Percentiles rank a stretch among this genome's conserved stretches.
Evolutionary conservation across 2,113 vertebrate genomes (phyloP).

Genomic region (Cygnus buccinator): DNA sequence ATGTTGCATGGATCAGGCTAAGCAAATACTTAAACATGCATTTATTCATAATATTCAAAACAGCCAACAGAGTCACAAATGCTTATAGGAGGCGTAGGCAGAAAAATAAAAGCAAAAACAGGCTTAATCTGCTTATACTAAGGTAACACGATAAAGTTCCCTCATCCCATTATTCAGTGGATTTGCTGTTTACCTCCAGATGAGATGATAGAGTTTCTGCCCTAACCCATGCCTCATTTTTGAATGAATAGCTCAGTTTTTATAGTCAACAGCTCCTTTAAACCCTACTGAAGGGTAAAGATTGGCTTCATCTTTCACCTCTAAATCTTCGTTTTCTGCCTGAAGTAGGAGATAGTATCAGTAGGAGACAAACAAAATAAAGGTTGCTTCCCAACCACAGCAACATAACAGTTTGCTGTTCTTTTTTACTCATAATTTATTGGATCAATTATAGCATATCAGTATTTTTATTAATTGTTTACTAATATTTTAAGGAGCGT

Average conservation of each 20-base stretch:
- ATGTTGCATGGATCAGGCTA: background rate
- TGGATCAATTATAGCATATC: background rate
- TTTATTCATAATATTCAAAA: conserved; percentile 47
- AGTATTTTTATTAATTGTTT: background rate
- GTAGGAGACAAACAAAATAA: background rate
- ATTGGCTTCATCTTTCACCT: background rate
- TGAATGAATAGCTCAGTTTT: background rate
- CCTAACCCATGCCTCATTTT: background rate
- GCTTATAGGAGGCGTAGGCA: conserved; percentile 22
- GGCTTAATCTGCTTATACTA: conserved; percentile 29
- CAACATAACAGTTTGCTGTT: background rate
- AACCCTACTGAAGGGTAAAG: background rate
- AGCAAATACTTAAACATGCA: background rate
- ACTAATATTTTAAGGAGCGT: background rate
- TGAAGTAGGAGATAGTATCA: background rate
- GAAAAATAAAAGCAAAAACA: conserved; percentile 14
- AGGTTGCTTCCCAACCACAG: background rate
- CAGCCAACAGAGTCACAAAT: background rate
- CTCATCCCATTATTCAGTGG: background rate
- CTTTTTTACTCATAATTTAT: background rate
- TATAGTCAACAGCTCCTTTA: background rate
- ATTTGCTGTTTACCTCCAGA: background rate
- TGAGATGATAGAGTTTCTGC: background rate
- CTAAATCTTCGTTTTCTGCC: background rate
- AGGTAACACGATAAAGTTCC: background rate